Percentiles rank a stretch among this genome's conserved stretches.
These are phyloP conservation scores for Tachysurus vachellii DNA, from an alignment of 2,113 vertebrate genomes.

Conservation along the genomic window DNA sequence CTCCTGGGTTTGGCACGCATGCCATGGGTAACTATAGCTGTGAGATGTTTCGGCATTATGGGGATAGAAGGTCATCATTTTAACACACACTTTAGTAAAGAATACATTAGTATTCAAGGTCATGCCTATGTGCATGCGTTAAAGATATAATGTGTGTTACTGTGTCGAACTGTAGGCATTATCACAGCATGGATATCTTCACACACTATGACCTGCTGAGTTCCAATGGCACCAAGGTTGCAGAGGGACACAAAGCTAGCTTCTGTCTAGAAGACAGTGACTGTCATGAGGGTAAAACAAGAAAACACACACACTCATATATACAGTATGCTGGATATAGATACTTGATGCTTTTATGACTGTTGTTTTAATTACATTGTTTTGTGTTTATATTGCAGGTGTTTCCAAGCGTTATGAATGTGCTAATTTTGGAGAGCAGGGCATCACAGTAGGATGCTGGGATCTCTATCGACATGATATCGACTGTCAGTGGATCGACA, in stretches of 20 bases:
- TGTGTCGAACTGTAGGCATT: constrained; percentile 78
- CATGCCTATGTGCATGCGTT: neutral
- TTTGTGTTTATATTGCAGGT: constrained; percentile 67
- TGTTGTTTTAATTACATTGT: neutral
- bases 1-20: constrained; percentile 99
- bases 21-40: constrained; percentile 81
- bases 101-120: neutral
- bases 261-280: constrained; percentile 97
- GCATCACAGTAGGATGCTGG: constrained; percentile 98
- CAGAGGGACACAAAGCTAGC: constrained; percentile 96
- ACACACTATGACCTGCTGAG: constrained; percentile 94
- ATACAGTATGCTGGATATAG: neutral
- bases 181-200: constrained; percentile 99
- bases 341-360: neutral
- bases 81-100: neutral
- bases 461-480: constrained; percentile 96
- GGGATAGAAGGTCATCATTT: neutral
- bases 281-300: constrained; percentile 84
- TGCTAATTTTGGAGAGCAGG: constrained; percentile 97
- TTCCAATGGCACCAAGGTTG: constrained; percentile 89
- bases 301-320: neutral
- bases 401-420: constrained; percentile 94
- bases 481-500: constrained; percentile 98
- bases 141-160: neutral
- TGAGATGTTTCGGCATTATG: neutral